Evolutionary conservation across 1,140 invertebrate genomes (phyloP), one percentile per base, ranked within the genome.

Genomic region (Dreissena polymorpha): DNA sequence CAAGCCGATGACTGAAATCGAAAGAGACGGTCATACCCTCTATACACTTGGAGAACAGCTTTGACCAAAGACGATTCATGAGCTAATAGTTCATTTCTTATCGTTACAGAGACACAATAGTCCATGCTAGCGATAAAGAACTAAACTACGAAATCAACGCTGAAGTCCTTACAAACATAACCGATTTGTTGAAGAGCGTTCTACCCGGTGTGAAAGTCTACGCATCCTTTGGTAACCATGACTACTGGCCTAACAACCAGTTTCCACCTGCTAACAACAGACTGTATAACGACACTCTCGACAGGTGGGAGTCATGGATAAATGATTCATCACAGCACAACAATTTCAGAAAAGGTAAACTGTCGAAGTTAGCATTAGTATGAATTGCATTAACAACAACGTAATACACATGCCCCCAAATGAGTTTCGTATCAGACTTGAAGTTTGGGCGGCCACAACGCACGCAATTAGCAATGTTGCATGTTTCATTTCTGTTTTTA

Each of bases 171-270:
- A 72, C 80, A 21, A 89, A 91, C 51, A 78, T 89, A 7, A 91
- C 91, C 3, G 23, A 84, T 25, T 53, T 86, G 1, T 81, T 91
- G 0, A 77, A 68, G 0, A 27, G 14, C 10, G 51, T 21, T 8
- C 89, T 91, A 51, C 85, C 83, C 0, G 60, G 53, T 21, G 86
- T 85, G 14, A 74, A 77, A 7, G 78, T 89, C 0, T 90, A 88
- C 77, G 88, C 91, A 49, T 85, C 87, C 2, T 86, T 87, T n/a
- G 91, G 91, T 64, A 91, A 91, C 86, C 91, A 91, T 83, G 91
- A 91, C 86, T 90, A 89, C 83, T 91, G 71, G 53, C 90, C 90
- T 0, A 65, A 73, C 60, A 80, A 86, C 67, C 90, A 91, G 60
- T 90, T 89, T 63, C 87, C 89, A 0, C 69, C 73, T 10, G 50